Base-by-base conservation (phyloP, 2,113 vertebrate species). In the Butorides virescens region DNA sequence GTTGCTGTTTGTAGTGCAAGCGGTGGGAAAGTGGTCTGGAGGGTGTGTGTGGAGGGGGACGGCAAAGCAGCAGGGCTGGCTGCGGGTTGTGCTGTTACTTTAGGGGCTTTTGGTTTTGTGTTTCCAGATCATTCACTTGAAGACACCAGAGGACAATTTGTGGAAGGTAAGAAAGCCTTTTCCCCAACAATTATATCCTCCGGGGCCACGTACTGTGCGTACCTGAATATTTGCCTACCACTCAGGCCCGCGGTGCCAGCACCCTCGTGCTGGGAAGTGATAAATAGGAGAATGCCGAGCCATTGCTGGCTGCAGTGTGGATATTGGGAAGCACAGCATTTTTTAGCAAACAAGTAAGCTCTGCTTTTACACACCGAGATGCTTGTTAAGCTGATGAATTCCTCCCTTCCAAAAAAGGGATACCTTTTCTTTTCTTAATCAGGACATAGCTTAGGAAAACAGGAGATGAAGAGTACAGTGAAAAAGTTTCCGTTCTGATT, bases 151-250 rank as follows among this genome's bases (percentile, higher is more conserved):
- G 95, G 87, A 95, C 93, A 39, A 14, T 67, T 34, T 81, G 87
- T 82, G 55, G 91, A 94, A 97, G 96, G 97, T 97, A 97, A 97
- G 97, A 92, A 62, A 96, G 63, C 56, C 58, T 76, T 52, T 95
- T 52, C 27, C 27, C 21, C 46, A 39, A 32, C 37, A 15, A 26
- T 70, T 68, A 10, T 23, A 26, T 56, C 34, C 44, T 56, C 50
- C 7, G 30, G 73, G 77, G 47, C 30, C 65, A 52, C 17, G 10
- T 25, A 2, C 49, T 39, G 42, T 9, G 62, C 7, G 19, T 79
- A 81, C 78, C 84, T 92, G 78, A 23, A 7, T 19, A 7, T 79
- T 76, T 34, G 59, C 71, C 52, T 21, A 1, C 25, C 3, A 8
- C 44, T 71, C 72, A 30, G 92, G 94, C 95, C 93, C 92, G 4